Percentiles rank a stretch among this genome's conserved stretches.
phyloP scores from a whole-genome alignment of 1,140 invertebrate genomes.

The Euwallacea fornicatus region DNA sequence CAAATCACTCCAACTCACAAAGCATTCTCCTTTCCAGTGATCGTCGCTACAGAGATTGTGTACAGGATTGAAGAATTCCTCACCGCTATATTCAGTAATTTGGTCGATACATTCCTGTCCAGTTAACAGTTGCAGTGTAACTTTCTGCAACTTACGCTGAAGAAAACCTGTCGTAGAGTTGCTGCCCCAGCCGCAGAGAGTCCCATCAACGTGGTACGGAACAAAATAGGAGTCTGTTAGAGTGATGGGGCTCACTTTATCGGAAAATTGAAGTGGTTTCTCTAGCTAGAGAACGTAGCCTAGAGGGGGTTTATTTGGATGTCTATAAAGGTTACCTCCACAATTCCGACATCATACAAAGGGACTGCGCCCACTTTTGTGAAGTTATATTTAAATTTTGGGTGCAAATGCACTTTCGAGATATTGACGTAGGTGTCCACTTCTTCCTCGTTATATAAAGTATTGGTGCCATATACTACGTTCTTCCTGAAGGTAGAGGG shows the following conservation, averaged over 20 bases:
- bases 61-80: conserved; percentile 2
- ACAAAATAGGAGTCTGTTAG: background rate
- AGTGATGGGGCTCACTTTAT: background rate
- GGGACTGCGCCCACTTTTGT: background rate
- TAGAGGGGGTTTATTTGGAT: too few relatives aligned
- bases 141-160: background rate
- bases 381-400: background rate
- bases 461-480: background rate
- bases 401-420: background rate
- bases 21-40: conserved; percentile 12
- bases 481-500: background rate
- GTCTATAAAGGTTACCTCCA: background rate
- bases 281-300: background rate
- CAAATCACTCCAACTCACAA: background rate
- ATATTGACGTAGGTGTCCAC: background rate
- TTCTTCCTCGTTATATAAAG: background rate
- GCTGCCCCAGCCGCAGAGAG: background rate
- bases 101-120: background rate
- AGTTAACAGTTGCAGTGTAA: background rate
- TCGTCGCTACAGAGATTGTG: conserved; percentile 3
- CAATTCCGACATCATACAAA: background rate
- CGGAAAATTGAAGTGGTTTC: background rate
- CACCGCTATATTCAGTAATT: conserved; percentile 1
- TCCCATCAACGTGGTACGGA: background rate
- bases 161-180: background rate